Conservation (phyloP, 2,888 invertebrate species). For the Ophion obscuratus region DNA sequence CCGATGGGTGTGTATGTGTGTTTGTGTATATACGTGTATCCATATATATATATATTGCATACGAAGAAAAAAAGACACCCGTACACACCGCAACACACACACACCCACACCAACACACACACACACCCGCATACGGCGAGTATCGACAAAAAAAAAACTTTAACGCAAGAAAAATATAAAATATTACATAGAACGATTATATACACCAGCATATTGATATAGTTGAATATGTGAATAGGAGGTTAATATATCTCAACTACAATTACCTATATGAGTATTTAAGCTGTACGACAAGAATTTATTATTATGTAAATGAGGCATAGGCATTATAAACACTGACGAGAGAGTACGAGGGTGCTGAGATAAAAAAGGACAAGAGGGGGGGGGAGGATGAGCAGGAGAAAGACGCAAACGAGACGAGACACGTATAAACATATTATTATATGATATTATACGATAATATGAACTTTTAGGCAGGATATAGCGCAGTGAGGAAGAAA, state of each 20-base stretch:
- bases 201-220: slow-evolving; percentile 81
- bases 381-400: neutral
- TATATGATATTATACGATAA: slow-evolving; percentile 59
- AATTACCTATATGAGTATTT: slow-evolving; percentile 78
- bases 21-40: slow-evolving; percentile 16
- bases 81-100: neutral
- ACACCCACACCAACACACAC: neutral
- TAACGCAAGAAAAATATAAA: slow-evolving; percentile 23
- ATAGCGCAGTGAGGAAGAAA: slow-evolving; percentile 77
- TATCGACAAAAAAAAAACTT: neutral
- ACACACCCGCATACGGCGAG: neutral
- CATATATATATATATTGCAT: slow-evolving; percentile 24
- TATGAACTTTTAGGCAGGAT: slow-evolving; percentile 72
- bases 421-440: slow-evolving; percentile 62
- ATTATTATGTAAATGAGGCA: slow-evolving; percentile 78
- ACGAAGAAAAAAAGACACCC: slow-evolving; percentile 6
- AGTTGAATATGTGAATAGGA: slow-evolving; percentile 82
- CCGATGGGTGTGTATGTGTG: neutral
- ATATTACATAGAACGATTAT: slow-evolving; percentile 78
- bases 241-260: slow-evolving; percentile 76
- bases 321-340: slow-evolving; percentile 76
- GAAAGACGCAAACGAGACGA: slow-evolving; percentile 53
- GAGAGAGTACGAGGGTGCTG: slow-evolving; percentile 23
- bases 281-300: slow-evolving; percentile 75
- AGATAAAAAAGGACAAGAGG: slow-evolving; percentile 32